Conservation (phyloP, 1,140 invertebrate genomes). For the Calycopis cecrops region DNA sequence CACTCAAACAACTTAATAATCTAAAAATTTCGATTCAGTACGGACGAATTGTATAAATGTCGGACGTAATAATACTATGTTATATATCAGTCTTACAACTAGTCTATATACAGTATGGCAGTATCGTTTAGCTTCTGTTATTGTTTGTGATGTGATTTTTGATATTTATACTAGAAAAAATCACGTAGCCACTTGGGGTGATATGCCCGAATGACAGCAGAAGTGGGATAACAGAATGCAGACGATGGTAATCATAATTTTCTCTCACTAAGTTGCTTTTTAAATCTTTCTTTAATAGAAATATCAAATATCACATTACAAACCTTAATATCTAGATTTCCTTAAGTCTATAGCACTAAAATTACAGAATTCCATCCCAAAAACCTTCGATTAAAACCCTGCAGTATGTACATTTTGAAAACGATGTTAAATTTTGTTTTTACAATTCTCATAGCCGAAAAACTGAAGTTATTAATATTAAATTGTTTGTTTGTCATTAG, state of each 20-base stretch:
- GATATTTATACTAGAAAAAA: slow-evolving; percentile 10
- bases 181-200: not conserved
- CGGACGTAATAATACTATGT: slow-evolving; percentile 30
- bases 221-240: not conserved
- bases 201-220: not conserved
- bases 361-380: not conserved
- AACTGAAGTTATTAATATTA: too few relatives aligned
- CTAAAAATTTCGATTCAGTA: slow-evolving; percentile 48
- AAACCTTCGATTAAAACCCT: too few relatives aligned
- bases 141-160: slow-evolving; percentile 18
- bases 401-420: too few relatives aligned
- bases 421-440: too few relatives aligned
- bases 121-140: slow-evolving; percentile 53
- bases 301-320: not conserved
- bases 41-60: slow-evolving; percentile 39
- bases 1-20: slow-evolving; percentile 12
- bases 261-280: too few relatives aligned
- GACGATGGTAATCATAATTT: too few relatives aligned
- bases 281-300: too few relatives aligned
- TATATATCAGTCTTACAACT: slow-evolving; percentile 27
- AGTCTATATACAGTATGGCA: slow-evolving; percentile 53
- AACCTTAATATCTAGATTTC: slow-evolving; percentile 10
- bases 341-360: slow-evolving; percentile 10
- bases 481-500: too few relatives aligned
- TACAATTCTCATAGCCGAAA: too few relatives aligned